Evolutionary conservation across 53 echinoderm and acorn worm genomes (phyloP), one percentile per base, ranked within the genome.

Genomic region (Pentamera pediparva): DNA sequence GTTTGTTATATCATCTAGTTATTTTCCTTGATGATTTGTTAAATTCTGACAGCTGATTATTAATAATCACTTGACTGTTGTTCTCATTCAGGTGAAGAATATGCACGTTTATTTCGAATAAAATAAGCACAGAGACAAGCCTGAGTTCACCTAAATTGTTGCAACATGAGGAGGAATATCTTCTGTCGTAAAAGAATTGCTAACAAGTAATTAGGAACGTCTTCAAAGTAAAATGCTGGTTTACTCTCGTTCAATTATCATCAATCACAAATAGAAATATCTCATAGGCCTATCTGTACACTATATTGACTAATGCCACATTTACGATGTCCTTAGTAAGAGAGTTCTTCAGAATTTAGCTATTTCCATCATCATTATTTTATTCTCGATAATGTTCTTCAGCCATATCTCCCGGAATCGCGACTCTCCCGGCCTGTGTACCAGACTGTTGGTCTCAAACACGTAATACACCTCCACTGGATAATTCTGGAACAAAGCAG

Each of bases 321-420:
- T 6, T 32, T 55, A 55, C 55, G 2, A 19, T 25, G 33, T 60
- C 33, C 31, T 12, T 31, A 3, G 30, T 33, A 15, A 32, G 6
- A 25, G 31, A 38, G 6, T 28, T 25, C 12, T 29, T 84, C 77
- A 93, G 64, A 94, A 94, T 37, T 71, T 43, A 18, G 90, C 79
- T 0, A 87, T 49, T 49, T 86, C 90, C 95, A 94, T 90, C 84
- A 94, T 86, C 49, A 94, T 45, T 12, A 87, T 84, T 71, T 94
- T 94, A 19, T 81, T 94, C 62, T 94, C 87, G 2, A 90, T 87
- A 59, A 87, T 59, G 47, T 91, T 87, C 38, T 90, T 94, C 4
- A 94, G 82, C 95, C 95, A 94, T 21, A 59, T 67, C 30, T 90
- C 90, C 31, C 95, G 59, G 73, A 94, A 94, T 69, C 95, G 82